Evolutionary conservation across 1,140 invertebrate species (phyloP).

Genomic region (Ericerus pela): DNA sequence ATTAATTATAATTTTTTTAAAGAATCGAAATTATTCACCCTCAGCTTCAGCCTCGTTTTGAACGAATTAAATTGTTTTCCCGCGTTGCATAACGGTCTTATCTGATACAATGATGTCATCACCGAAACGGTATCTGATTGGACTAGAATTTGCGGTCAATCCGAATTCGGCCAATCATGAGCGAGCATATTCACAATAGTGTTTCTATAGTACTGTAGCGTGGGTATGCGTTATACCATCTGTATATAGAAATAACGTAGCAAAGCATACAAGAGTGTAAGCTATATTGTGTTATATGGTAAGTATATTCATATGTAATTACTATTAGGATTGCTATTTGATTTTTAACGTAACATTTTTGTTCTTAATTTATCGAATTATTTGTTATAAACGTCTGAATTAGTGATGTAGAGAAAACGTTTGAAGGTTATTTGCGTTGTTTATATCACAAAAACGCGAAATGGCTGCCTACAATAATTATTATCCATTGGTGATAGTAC

Average conservation of each 20-base stretch:
- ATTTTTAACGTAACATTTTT: background rate
- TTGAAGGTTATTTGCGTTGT: conserved; percentile 11
- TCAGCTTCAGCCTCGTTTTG: too few relatives aligned
- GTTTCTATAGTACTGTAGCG: conserved; percentile 5
- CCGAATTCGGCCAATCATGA: background rate
- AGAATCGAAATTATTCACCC: too few relatives aligned
- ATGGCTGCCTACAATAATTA: conserved; percentile 8
- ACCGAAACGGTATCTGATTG: background rate
- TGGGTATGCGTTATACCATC: conserved; percentile 8
- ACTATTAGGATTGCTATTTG: background rate
- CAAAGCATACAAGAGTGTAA: conserved; percentile 8
- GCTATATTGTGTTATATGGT: conserved; percentile 11
- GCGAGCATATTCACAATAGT: background rate
- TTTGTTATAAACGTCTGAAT: background rate
- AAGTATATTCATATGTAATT: conserved; percentile 12
- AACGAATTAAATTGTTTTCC: too few relatives aligned
- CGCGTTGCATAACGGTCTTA: conserved; percentile 11
- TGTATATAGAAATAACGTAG: conserved; percentile 11
- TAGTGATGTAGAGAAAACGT: conserved; percentile 2
- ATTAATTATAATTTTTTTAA: too few relatives aligned
- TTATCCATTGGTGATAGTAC: conserved; percentile 2
- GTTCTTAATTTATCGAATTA: background rate
- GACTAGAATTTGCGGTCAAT: conserved; percentile 7
- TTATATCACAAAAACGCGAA: conserved; percentile 7
- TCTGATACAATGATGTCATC: conserved; percentile 5